Conservation (phyloP, 2,888 invertebrate genomes). For the Scelioninae gen. 1 region DNA sequence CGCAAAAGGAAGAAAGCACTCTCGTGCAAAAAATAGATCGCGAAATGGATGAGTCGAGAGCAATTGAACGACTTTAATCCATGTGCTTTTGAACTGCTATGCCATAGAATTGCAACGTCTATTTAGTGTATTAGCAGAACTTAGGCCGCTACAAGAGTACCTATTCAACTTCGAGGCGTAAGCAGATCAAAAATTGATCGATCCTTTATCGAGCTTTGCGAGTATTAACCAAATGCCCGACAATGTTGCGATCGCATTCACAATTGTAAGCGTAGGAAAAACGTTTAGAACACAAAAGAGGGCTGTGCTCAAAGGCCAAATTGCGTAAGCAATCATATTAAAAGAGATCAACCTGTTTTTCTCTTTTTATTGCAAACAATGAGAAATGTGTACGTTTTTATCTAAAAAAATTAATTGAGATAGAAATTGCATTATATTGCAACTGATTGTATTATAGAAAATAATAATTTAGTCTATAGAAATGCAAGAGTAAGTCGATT, state of each 20-base stretch:
- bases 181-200: constrained; percentile 66
- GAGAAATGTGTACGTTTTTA: too few species aligned
- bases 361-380: not conserved
- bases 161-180: constrained; percentile 51
- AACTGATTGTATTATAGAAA: too few species aligned
- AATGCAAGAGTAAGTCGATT: too few species aligned
- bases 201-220: constrained; percentile 35
- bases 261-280: constrained; percentile 27
- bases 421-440: too few species aligned
- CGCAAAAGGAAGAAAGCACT: constrained; percentile 39
- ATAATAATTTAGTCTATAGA: too few species aligned
- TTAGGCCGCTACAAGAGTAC: constrained; percentile 41
- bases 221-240: constrained; percentile 34
- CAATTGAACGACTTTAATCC: constrained; percentile 67
- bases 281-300: constrained; percentile 32
- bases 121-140: constrained; percentile 63
- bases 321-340: constrained; percentile 24
- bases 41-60: constrained; percentile 56
- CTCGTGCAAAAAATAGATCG: constrained; percentile 57
- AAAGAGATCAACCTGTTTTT: constrained; percentile 3
- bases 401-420: too few species aligned
- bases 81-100: constrained; percentile 51
- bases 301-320: constrained; percentile 10
- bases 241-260: constrained; percentile 41
- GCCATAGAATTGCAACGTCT: constrained; percentile 59